phyloP scores from a whole-genome alignment of 2,888 invertebrate genomes.

The Agapostemon virescens region DNA sequence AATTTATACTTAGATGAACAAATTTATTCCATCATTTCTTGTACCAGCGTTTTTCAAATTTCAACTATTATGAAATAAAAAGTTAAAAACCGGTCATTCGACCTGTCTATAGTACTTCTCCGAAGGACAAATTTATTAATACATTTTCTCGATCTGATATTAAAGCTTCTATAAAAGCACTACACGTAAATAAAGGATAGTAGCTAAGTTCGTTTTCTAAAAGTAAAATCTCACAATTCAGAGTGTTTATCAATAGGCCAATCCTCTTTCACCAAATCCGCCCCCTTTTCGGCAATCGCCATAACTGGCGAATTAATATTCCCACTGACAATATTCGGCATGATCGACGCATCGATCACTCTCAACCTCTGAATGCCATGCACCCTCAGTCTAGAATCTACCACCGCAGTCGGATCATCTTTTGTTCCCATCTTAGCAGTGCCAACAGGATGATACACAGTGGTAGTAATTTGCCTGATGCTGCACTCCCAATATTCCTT shows the following conservation, averaged over 20 bases:
- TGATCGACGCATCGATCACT: constrained; percentile 86
- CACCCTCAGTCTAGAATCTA: constrained; percentile 83
- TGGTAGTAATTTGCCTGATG: constrained; percentile 82
- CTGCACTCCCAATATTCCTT: constrained; percentile 81
- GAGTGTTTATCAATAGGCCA: constrained; percentile 77
- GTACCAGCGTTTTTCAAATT: not conserved
- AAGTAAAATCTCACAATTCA: constrained; percentile 15
- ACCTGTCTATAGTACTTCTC: too few relatives aligned
- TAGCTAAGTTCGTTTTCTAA: not conserved
- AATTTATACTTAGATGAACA: not conserved
- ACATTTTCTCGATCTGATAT: too few relatives aligned
- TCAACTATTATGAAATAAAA: not conserved
- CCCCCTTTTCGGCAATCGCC: constrained; percentile 86
- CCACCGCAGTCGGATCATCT: constrained; percentile 79
- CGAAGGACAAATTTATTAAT: too few relatives aligned
- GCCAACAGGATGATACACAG: constrained; percentile 84
- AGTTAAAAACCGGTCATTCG: not conserved
- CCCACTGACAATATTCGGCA: constrained; percentile 84
- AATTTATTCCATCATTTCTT: too few relatives aligned
- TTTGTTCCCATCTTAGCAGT: constrained; percentile 85
- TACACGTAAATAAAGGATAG: not conserved
- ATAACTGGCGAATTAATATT: constrained; percentile 85
- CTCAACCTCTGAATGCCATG: constrained; percentile 82
- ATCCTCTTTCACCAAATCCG: constrained; percentile 84
- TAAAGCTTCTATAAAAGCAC: too few relatives aligned